Evolutionary conservation across 2,797 vertebrate genomes (phyloP).

Genomic region (Valencia hispanica): DNA sequence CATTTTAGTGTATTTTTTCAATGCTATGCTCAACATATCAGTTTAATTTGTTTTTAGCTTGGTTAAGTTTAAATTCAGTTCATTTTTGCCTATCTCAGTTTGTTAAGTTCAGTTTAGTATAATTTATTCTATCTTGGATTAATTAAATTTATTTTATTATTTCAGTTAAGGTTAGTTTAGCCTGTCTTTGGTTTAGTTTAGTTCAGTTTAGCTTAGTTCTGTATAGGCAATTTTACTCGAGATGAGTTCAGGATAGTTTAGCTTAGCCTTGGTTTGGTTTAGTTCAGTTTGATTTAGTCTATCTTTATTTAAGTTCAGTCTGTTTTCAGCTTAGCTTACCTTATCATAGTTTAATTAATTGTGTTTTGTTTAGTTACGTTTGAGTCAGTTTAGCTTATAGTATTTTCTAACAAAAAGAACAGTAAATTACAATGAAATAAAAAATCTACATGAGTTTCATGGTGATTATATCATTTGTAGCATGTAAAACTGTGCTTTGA

Average conservation of each 20-base stretch:
- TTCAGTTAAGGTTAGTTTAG: too few relatives aligned
- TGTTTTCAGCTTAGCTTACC: neutral
- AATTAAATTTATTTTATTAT: too few relatives aligned
- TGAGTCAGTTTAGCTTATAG: neutral
- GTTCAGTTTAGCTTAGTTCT: too few relatives aligned
- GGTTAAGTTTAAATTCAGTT: neutral
- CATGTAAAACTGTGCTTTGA: neutral
- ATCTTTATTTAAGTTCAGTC: too few relatives aligned
- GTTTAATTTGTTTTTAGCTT: neutral
- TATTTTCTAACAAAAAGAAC: neutral
- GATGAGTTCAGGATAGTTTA: neutral
- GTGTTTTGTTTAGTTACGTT: neutral
- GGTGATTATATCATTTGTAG: neutral
- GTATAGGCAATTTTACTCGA: neutral
- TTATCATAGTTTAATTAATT: neutral
- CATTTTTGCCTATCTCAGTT: neutral
- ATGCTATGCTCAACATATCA: too few relatives aligned
- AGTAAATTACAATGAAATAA: neutral
- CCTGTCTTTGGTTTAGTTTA: too few relatives aligned
- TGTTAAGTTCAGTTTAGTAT: neutral
- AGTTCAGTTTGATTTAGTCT: neutral
- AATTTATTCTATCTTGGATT: neutral
- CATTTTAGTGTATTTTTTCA: too few relatives aligned
- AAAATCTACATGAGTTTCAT: neutral
- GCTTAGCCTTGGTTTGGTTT: neutral